A percentile compares a stretch with the other conserved stretches of the same genome.
These are phyloP conservation scores for Amphiprion ocellaris DNA, from an alignment of 2,113 vertebrate species.

Conservation along the genomic window DNA sequence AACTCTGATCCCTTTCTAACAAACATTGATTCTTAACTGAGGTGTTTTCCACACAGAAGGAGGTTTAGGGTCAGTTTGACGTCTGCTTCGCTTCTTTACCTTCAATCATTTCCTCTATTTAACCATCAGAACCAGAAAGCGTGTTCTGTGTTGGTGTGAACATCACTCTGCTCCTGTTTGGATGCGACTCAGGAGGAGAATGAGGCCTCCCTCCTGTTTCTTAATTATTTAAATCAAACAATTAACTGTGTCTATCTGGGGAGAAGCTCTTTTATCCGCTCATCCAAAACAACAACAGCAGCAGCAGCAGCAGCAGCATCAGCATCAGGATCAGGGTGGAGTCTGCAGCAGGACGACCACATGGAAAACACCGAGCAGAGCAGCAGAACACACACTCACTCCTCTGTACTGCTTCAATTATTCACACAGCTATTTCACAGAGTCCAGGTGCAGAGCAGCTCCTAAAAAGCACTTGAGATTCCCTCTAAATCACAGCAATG, in stretches of 20 bases:
- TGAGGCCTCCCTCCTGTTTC: constrained; percentile 54
- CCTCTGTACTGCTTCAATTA: constrained; percentile 56
- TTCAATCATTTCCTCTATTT: no score
- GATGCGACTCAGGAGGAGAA: constrained; percentile 64
- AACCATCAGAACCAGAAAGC: no score
- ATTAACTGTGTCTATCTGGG: constrained; percentile 68
- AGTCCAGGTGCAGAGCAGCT: constrained; percentile 38
- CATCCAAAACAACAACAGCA: constrained; percentile 56
- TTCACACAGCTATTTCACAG: constrained; percentile 54
- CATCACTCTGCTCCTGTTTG: constrained; percentile 50
- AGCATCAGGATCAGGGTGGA: constrained; percentile 36
- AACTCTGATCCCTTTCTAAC: no score
- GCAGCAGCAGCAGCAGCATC: neutral
- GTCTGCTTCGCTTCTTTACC: no score
- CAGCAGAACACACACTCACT: constrained; percentile 11
- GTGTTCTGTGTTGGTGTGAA: no score
- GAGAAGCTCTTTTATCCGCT: constrained; percentile 57
- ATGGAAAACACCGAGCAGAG: constrained; percentile 41
- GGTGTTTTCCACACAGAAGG: no score
- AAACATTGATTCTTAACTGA: no score
- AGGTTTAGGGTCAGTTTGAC: no score
- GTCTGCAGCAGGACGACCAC: constrained; percentile 42
- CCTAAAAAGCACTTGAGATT: neutral
- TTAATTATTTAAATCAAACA: constrained; percentile 84
- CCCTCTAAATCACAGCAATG: neutral